These are phyloP conservation scores for Lerema accius DNA, from an alignment of 1,140 invertebrate genomes.

Conservation along the genomic window DNA sequence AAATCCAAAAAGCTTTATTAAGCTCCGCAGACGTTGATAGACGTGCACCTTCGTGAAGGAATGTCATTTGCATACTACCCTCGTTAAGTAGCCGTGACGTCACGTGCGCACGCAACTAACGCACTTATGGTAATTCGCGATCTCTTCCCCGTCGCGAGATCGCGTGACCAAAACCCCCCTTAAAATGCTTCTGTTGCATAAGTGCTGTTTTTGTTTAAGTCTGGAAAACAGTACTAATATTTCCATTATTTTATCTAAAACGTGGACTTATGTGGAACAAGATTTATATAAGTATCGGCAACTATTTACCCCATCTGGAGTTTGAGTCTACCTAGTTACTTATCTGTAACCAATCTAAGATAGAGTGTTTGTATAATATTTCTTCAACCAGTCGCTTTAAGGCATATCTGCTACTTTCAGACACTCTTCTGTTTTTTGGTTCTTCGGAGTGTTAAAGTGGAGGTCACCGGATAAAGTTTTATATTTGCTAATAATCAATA, in stretches of 20 bases:
- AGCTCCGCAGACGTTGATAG: slow-evolving; percentile 5
- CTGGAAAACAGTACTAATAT: slow-evolving; percentile 7
- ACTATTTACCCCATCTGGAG: too few relatives aligned
- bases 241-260: not conserved
- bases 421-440: too few relatives aligned
- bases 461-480: too few relatives aligned
- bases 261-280: too few relatives aligned
- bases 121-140: slow-evolving; percentile 39
- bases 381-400: too few relatives aligned
- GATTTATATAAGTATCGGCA: too few relatives aligned
- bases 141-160: slow-evolving; percentile 27
- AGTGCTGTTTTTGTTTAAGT: slow-evolving; percentile 31
- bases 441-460: too few relatives aligned
- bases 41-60: slow-evolving; percentile 18
- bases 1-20: slow-evolving; percentile 1
- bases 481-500: too few relatives aligned
- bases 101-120: slow-evolving; percentile 39
- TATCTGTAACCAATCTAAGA: too few relatives aligned
- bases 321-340: too few relatives aligned
- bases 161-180: slow-evolving; percentile 34
- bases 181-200: slow-evolving; percentile 28
- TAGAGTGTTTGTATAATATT: too few relatives aligned
- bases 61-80: slow-evolving; percentile 21
- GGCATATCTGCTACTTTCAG: too few relatives aligned
- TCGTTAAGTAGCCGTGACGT: slow-evolving; percentile 24